These are phyloP conservation scores for Caerostris extrusa DNA, from an alignment of 1,140 invertebrate species.

Conservation along the genomic window DNA sequence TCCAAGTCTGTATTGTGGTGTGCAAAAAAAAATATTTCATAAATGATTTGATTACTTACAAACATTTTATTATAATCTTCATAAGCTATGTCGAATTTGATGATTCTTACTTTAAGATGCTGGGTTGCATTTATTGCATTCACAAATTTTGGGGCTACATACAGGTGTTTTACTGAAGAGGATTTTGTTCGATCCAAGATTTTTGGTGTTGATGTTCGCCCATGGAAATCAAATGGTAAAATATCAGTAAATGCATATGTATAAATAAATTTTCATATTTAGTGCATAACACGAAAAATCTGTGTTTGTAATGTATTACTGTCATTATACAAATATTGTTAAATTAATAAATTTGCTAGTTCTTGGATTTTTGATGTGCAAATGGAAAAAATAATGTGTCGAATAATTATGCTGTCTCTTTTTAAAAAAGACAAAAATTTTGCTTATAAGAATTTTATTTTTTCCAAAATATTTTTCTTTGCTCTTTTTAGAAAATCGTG, in stretches of 20 bases:
- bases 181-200: conserved; percentile 73
- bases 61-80: not conserved
- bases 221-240: conserved; percentile 18
- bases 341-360: no score
- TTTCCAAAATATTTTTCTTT: no score
- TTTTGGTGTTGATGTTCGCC: conserved; percentile 39
- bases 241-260: not conserved
- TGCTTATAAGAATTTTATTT: no score
- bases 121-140: conserved; percentile 77
- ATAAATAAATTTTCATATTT: not conserved
- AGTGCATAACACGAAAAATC: not conserved
- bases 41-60: not conserved
- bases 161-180: conserved; percentile 66
- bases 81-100: conserved; percentile 61
- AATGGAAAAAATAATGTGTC: no score
- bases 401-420: no score
- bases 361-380: no score
- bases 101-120: conserved; percentile 62
- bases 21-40: no score
- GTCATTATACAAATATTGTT: no score
- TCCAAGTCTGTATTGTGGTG: no score
- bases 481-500: no score
- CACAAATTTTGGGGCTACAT: conserved; percentile 73
- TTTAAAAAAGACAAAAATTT: no score
- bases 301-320: not conserved